A percentile compares a stretch with the other conserved stretches of the same genome.
phyloP scores from a whole-genome alignment of 2,113 vertebrate genomes.

The Sprattus sprattus region DNA sequence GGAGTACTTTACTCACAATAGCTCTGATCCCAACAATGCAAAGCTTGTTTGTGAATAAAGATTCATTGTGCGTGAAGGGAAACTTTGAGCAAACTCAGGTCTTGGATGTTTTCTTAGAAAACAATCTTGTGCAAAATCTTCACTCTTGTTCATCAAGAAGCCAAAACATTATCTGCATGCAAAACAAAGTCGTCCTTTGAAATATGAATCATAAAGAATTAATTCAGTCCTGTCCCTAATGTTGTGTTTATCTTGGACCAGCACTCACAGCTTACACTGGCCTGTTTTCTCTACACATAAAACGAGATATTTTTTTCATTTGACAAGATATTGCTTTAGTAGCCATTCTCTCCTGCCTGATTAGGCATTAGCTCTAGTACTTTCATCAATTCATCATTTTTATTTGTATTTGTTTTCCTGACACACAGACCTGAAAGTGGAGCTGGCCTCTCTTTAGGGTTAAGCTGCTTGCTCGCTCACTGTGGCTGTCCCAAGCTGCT shows the following conservation, averaged over 20 bases:
- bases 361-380: background rate
- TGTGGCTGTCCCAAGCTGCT: background rate
- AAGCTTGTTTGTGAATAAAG: background rate
- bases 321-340: background rate
- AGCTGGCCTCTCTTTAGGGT: background rate
- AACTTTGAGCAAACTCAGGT: slow-evolving; percentile 1
- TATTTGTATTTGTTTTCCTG: background rate
- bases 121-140: slow-evolving; percentile 29
- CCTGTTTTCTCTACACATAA: background rate
- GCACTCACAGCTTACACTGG: background rate
- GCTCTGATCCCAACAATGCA: background rate
- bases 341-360: background rate
- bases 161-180: slow-evolving; percentile 36
- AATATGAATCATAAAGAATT: slow-evolving; percentile 27
- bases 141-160: slow-evolving; percentile 16
- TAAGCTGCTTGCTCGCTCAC: background rate
- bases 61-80: background rate
- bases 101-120: slow-evolving; percentile 17
- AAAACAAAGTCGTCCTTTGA: slow-evolving; percentile 13
- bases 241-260: background rate
- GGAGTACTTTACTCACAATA: slow-evolving; percentile 1
- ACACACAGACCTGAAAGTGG: background rate
- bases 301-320: background rate
- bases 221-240: background rate
- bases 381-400: background rate